These are phyloP conservation scores for Calameuta pallipes DNA, from an alignment of 2,888 invertebrate species.

Conservation along the genomic window DNA sequence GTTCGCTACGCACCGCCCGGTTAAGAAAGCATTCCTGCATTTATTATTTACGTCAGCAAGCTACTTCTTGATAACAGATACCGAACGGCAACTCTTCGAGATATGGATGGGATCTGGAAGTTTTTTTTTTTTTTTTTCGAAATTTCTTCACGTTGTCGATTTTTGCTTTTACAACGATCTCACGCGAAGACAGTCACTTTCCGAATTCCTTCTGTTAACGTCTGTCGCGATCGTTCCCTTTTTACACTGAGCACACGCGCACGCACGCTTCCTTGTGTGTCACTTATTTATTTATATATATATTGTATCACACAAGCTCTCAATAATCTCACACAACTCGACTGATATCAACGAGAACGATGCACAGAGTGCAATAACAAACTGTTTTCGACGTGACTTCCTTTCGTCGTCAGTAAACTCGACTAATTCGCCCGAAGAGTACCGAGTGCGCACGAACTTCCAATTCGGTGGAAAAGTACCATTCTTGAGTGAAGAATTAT, in stretches of 20 bases:
- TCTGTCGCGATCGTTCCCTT: neutral
- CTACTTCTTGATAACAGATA: neutral
- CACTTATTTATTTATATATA: neutral
- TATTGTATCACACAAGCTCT: neutral
- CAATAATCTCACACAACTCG: neutral
- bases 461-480: neutral
- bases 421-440: neutral
- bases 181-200: neutral
- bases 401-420: slow-evolving; percentile 19
- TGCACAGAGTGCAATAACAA: slow-evolving; percentile 7
- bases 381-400: slow-evolving; percentile 28
- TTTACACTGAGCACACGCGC: neutral
- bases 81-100: neutral
- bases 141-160: neutral
- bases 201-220: neutral
- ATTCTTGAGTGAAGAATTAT: neutral
- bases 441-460: neutral
- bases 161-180: neutral
- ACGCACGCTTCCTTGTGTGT: neutral
- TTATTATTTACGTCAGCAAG: neutral
- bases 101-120: neutral
- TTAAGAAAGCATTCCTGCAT: slow-evolving; percentile 1
- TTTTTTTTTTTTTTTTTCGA: neutral
- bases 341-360: neutral
- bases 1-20: neutral